These are phyloP conservation scores for Pilophorus perplexus DNA, from an alignment of 2,888 invertebrate genomes.

Conservation along the genomic window DNA sequence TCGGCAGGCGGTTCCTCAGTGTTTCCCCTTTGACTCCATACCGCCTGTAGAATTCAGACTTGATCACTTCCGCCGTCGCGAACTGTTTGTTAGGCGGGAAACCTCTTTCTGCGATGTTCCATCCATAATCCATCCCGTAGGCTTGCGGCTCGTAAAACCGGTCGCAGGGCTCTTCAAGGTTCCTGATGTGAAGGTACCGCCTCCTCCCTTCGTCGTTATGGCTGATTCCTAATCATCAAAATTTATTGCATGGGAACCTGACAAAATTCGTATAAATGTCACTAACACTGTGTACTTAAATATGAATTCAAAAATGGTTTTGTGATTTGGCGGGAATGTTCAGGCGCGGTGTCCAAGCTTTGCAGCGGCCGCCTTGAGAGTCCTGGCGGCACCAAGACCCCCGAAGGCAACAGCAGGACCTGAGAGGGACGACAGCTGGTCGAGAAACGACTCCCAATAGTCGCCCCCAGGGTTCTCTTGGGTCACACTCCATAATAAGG, in stretches of 20 bases:
- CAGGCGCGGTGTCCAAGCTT: no score
- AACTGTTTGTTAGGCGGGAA: constrained; percentile 40
- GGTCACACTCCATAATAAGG: no score
- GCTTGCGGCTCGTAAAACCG: constrained; percentile 44
- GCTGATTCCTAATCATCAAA: constrained; percentile 43
- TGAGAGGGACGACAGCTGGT: no score
- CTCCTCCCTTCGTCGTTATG: constrained; percentile 46
- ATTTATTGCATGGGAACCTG: neutral
- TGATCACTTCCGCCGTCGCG: constrained; percentile 27
- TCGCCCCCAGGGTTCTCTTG: no score
- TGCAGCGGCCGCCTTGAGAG: no score
- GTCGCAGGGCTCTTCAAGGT: constrained; percentile 39
- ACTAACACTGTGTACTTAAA: neutral
- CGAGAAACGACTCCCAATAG: no score
- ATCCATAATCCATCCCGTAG: constrained; percentile 43
- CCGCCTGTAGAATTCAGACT: constrained; percentile 41
- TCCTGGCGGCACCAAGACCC: no score
- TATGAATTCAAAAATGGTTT: neutral
- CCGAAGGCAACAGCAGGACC: no score
- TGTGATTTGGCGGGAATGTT: no score
- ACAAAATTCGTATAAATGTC: neutral
- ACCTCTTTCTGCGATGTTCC: constrained; percentile 44
- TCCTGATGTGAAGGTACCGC: constrained; percentile 43
- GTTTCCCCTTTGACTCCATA: constrained; percentile 39
- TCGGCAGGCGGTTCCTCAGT: constrained; percentile 1